Evolutionary conservation across 2,113 vertebrate genomes (phyloP).

Genomic region (Macheiramphus alcinus): DNA sequence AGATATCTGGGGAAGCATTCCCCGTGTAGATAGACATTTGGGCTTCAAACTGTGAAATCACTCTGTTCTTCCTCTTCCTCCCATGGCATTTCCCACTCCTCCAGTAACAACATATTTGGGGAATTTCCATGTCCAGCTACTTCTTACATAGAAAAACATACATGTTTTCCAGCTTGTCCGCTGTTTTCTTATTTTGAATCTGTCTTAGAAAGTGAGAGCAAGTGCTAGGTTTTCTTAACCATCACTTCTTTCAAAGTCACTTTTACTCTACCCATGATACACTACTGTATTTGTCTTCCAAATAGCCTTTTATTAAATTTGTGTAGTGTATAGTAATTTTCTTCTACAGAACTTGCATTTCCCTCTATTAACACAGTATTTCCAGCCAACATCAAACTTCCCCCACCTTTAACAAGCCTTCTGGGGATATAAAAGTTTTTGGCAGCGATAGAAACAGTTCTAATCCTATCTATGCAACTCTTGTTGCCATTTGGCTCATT

Average conservation of each 20-base stretch:
- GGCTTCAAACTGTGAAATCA: neutral
- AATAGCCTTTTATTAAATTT: neutral
- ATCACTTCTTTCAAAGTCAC: neutral
- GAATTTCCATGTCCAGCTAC: neutral
- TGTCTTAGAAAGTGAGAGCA: neutral
- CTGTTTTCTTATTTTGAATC: neutral
- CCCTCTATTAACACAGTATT: neutral
- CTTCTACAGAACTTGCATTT: neutral
- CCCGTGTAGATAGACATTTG: neutral
- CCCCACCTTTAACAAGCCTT: neutral
- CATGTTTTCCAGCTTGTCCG: neutral
- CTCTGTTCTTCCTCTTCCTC: neutral
- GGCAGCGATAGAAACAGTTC: neutral
- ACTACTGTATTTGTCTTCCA: neutral
- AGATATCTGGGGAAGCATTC: neutral
- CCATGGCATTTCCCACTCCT: neutral
- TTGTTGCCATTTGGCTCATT: neutral
- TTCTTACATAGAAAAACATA: neutral
- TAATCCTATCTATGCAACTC: neutral
- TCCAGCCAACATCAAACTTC: neutral
- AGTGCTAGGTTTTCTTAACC: neutral
- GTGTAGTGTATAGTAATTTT: neutral
- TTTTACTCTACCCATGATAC: neutral
- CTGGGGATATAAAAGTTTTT: neutral
- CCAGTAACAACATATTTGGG: neutral